Evolutionary conservation across 2,797 vertebrate species (phyloP), one percentile per base, ranked within the genome.

Genomic region (Eupleurogrammus muticus): DNA sequence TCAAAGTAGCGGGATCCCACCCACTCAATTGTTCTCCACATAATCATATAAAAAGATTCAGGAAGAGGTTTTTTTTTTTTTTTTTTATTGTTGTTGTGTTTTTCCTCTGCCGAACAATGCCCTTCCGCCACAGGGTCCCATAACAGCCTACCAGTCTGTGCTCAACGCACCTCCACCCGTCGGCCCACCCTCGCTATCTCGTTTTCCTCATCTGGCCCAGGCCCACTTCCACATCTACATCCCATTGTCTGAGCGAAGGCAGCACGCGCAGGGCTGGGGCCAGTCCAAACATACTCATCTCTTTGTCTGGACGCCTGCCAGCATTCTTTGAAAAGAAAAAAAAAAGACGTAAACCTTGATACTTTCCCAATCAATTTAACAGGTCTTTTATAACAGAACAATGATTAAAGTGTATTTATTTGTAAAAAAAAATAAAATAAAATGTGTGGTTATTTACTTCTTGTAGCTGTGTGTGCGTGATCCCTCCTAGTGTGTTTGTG

Each of bases 61-160:
- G 93, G 92, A 93, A 93, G 92, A 90, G 87, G 93, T 87, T 74
- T 90, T 90, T 90, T 89, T 80, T 93, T 93, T 87, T 74, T 90
- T 90, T 90, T 89, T 80, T 93, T 92, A 94, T 94, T 94, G 92
- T 95, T 94, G 92, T 94, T 93, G 91, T 93, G 93, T 92, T 93
- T 94, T 94, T 93, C 94, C 92, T 92, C 76, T 83, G 84, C 75
- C 70, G 92, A 94, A 95, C 94, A 95, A 95, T 95, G 90, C 92
- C 85, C 89, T 94, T 94, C 92, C 92, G 89, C 92, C 92, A 90
- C 92, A 90, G 86, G 90, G 90, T 92, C 93, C 92, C 93, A 88
- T 90, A 90, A 93, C 90, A 87, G 92, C 90, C 86, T 81, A 89
- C 88, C 86, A 73, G 86, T 88, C 87, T 91, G 77, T 75, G 87